Evolutionary conservation across 2,888 invertebrate genomes (phyloP).

Genomic region (Tinea trinotella): DNA sequence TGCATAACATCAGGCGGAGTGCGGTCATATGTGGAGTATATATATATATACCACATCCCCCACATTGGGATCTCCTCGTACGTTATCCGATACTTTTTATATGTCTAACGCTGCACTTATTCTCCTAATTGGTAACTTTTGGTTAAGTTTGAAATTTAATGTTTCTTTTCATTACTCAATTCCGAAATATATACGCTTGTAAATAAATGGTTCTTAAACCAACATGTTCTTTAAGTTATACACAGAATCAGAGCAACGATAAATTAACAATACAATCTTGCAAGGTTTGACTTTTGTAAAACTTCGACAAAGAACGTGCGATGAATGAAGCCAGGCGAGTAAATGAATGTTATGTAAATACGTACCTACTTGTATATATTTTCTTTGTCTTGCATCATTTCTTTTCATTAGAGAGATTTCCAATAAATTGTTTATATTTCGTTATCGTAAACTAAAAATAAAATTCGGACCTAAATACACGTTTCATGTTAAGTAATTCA

Average conservation of each 20-base stretch:
- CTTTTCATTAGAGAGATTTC: background rate
- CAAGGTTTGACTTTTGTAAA: constrained; percentile 14
- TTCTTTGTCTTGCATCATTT: background rate
- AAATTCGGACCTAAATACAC: background rate
- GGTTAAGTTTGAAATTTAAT: no score
- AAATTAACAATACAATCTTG: background rate
- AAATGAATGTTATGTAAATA: constrained; percentile 7
- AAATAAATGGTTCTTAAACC: background rate
- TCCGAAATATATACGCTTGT: no score
- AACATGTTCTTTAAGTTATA: background rate
- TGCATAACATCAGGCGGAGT: no score
- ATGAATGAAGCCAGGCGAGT: constrained; percentile 8
- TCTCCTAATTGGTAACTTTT: no score
- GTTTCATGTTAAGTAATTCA: background rate
- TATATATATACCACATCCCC: no score
- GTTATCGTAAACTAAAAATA: constrained; percentile 1
- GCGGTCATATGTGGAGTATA: no score
- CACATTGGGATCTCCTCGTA: no score
- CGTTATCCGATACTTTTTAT: no score
- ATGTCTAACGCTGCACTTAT: no score
- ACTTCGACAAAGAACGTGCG: constrained; percentile 9
- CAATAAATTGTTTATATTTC: background rate
- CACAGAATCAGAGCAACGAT: background rate
- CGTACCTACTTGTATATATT: background rate
- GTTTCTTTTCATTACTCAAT: no score